Base-by-base conservation (phyloP, 1,140 invertebrate species). In the Lepidostoma basale region DNA sequence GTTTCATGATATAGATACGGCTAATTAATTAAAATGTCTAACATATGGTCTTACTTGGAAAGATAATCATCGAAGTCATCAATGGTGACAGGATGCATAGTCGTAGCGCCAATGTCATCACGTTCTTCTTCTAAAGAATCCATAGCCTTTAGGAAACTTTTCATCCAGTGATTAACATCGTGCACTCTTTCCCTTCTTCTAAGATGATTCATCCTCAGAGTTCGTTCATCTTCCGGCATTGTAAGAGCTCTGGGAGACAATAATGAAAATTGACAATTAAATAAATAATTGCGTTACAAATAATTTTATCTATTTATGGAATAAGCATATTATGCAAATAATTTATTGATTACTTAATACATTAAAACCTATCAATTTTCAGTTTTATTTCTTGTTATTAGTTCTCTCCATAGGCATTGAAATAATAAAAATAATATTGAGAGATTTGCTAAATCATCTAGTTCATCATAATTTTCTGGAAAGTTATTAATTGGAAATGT, bases 111-210 rank as follows among this genome's bases (percentile, higher is more conserved):
- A 22, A 93, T 87, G 52, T 93, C 90, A 74, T 93, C 92, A 1
- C 86, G 86, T 74, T 92, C 91, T 66, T 93, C 91, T 68, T 88
- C 81, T 6, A 92, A 76, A 0, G 90, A 91, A 33, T 92, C 92
- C 88, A 95, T 93, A 0, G 92, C 92, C 70, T 92, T 91, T 1
- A 96, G 83, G 81, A 96, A 96, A 1, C 88, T 89, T 72, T 90
- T 90, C 86, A 95, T 93, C 94, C 94, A 96, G 75, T 90, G 89
- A 79, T 94, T 91, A 0, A 96, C 93, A 80, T 96, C 93, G 75
- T 92, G 89, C 28, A 90, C 82, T 74, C 89, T 88, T 76, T 96
- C 94, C 1, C 94, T 85, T 28, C 90, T 85, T 47, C 93, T 82
- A 8, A 96, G 79, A 74, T 93, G 89, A 67, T 91, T 93, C 93